Evolutionary conservation across 2,113 vertebrate genomes (phyloP), one percentile per base, ranked within the genome.

Genomic region (Anas platyrhynchos): DNA sequence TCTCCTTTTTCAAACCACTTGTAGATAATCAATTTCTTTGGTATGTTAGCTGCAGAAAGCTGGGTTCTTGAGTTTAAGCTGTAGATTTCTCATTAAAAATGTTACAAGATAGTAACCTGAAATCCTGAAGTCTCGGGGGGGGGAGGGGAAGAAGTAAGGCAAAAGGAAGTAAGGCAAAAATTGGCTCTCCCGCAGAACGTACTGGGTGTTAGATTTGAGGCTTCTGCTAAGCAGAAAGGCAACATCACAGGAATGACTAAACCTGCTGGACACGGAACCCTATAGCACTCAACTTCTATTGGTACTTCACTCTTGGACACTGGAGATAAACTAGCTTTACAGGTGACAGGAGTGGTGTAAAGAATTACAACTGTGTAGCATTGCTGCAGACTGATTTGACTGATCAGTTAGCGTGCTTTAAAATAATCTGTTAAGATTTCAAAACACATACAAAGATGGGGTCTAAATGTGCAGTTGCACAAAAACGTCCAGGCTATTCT

Each of bases 181-280:
- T 29, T n/a, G 20, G 17, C 7, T 76, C 8, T 8, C 5, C 5
- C 2, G 1, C 4, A 13, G 20, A 15, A 10, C 0, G 0, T 11
- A 23, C 2, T 1, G 2, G 4, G 14, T n/a, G 16, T 34, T 17
- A 36, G 29, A 27, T 59, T 31, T 41, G 68, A 62, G 20, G 13
- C 8, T 38, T 87, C 81, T 65, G 11, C 58, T 65, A 32, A 17
- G 34, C 27, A n/a, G 25, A 76, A 43, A 15, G 38, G 9, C 20
- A 67, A 7, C 23, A 55, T 29, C 29, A 18, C 31, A 36, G 34
- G 48, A 43, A 5, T 32, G 43, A 3, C 52, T 4, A 67, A 85
- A 52, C 18, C 54, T 52, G 13, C 46, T 56, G 56, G 25, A 48
- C 36, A 25, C 41, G 46, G 62, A 68, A 34, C 48, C 26, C 54